Evolutionary conservation across 2,113 vertebrate genomes (phyloP).

Genomic region (Martes martes): DNA sequence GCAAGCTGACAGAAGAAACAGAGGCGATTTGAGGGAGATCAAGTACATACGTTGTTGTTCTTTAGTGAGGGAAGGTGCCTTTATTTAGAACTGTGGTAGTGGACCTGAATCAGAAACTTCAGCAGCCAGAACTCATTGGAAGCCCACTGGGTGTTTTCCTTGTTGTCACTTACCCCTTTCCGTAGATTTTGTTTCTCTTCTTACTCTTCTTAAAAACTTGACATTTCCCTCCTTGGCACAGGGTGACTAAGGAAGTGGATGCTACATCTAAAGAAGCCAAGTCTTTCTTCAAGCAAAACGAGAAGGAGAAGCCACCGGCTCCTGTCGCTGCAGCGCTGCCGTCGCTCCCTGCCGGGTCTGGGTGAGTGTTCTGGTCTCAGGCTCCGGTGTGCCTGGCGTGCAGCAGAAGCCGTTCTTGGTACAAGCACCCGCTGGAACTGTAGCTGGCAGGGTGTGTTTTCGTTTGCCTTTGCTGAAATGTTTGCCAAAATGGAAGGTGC

Average conservation of each 20-base stretch:
- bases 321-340: slow-evolving; percentile 20
- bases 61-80: background rate
- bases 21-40: background rate
- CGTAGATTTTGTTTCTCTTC: background rate
- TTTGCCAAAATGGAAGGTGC: background rate
- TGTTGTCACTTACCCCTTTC: background rate
- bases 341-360: slow-evolving; percentile 76
- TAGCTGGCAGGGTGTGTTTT: background rate
- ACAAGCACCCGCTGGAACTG: background rate
- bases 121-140: background rate
- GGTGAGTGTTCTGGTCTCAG: slow-evolving; percentile 77
- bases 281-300: slow-evolving; percentile 88
- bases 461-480: slow-evolving; percentile 4
- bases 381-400: rapidly evolving
- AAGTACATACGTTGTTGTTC: background rate
- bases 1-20: background rate
- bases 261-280: slow-evolving; percentile 92
- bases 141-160: background rate
- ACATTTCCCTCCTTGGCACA: slow-evolving; percentile 71
- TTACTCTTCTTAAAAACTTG: slow-evolving; percentile 15
- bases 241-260: slow-evolving; percentile 95
- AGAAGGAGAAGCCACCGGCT: slow-evolving; percentile 73
- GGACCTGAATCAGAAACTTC: background rate
- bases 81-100: background rate
- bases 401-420: background rate